Evolutionary conservation across 2,888 invertebrate species (phyloP), one percentile per base, ranked within the genome.

Genomic region (Xestia ashworthii): DNA sequence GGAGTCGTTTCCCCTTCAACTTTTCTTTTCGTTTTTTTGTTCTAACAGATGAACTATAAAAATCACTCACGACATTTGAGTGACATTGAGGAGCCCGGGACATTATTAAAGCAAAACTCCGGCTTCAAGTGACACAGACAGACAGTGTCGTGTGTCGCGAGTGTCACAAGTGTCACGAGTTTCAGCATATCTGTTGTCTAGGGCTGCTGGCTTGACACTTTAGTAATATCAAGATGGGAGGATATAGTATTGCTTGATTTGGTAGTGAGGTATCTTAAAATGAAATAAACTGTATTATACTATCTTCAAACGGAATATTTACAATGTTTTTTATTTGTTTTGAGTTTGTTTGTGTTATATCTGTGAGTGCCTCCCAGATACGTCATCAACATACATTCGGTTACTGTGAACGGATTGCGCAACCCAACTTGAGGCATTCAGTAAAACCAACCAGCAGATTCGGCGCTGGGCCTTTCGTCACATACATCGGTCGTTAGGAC

Each of bases 61-160:
- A 66, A 70, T 62, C 48, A 14, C 22, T n/a, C 19, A n/a, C 50
- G 73, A 69, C 78, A 83, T 68, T 62, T 74, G 60, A 78, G 16
- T 62, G 79, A 83, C 67, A 77, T 55, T 69, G 41, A 64, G 19
- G 14, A 66, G 48, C n/a, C 11, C 19, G 8, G 38, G 71, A 86
- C 68, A 68, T 58, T 83, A 86, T 74, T 83, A 83, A 76, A 86
- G 55, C 48, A 48, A 83, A 83, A 83, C 50, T 75, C 64, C 14
- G 25, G 66, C 38, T 55, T n/a, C 46, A 16, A 83, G n/a, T 70
- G 55, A 60, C 74, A 60, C 58, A 64, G 72, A 73, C 66, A 73
- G 62, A 38, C 71, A 66, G 55, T 32, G 65, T 78, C 71, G 38
- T 41, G 72, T 78, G 74, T 69, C 73, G 46, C n/a, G 25, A 32